Evolutionary conservation across 1,140 invertebrate species (phyloP).

Genomic region (Cotesia chilonis): DNA sequence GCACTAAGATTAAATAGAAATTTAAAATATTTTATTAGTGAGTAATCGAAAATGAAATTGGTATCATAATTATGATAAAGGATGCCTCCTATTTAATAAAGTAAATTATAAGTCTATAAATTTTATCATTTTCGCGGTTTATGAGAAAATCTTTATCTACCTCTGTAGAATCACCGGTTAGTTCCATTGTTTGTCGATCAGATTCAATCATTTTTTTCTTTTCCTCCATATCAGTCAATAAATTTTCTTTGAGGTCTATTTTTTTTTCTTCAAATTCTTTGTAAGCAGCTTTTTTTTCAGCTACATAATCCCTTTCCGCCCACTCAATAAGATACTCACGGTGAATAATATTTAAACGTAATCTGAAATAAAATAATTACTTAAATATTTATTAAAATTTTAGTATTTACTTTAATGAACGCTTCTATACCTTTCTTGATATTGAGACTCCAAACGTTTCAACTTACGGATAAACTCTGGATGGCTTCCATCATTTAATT

Average conservation of each 20-base stretch:
- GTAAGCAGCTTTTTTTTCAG: constrained; percentile 86
- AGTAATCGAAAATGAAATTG: no score
- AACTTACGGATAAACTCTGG: constrained; percentile 86
- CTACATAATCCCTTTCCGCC: constrained; percentile 86
- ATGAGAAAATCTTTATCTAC: constrained; percentile 47
- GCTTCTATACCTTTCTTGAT: constrained; percentile 73
- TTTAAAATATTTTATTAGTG: no score
- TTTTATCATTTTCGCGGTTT: neutral
- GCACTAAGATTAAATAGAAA: no score
- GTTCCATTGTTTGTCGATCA: constrained; percentile 85
- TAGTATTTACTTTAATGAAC: constrained; percentile 27
- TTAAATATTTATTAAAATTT: constrained; percentile 17
- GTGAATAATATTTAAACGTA: constrained; percentile 84
- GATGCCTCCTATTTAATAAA: neutral
- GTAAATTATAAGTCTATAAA: neutral
- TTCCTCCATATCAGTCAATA: constrained; percentile 92
- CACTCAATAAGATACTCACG: constrained; percentile 84
- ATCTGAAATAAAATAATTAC: constrained; percentile 52
- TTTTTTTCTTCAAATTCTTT: constrained; percentile 97
- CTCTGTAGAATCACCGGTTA: constrained; percentile 88
- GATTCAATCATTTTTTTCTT: constrained; percentile 88
- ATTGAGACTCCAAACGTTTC: constrained; percentile 82
- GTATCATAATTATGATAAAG: no score
- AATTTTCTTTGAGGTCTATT: constrained; percentile 87
- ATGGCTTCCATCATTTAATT: constrained; percentile 85